These are phyloP conservation scores for Diaprepes abbreviatus DNA, from an alignment of 2,888 invertebrate species.

Conservation along the genomic window DNA sequence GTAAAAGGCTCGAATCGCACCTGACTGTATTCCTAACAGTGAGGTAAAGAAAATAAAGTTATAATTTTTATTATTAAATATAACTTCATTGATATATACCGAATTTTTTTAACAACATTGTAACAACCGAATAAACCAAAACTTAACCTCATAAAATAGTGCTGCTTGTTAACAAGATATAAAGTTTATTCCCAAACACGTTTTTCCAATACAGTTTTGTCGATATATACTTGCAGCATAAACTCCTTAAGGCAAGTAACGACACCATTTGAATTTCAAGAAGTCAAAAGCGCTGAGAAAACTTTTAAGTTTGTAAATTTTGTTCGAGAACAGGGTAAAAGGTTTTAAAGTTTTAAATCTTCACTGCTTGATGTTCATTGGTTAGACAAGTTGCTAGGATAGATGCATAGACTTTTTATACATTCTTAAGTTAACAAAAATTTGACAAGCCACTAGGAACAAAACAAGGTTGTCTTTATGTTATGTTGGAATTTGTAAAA, in stretches of 20 bases:
- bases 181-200: conserved; percentile 29
- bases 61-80: too few species aligned
- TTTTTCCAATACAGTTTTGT: conserved; percentile 34
- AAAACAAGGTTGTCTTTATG: too few species aligned
- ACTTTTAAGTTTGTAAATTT: conserved; percentile 36
- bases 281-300: conserved; percentile 27
- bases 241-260: conserved; percentile 35
- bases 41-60: too few species aligned
- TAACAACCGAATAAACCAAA: too few species aligned
- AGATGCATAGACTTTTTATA: too few species aligned
- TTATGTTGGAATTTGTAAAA: too few species aligned
- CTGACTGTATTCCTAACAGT: too few species aligned
- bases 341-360: conserved; percentile 37
- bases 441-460: too few species aligned
- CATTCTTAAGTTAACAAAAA: too few species aligned
- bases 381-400: neutral
- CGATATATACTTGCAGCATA: conserved; percentile 39
- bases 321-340: conserved; percentile 27
- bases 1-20: too few species aligned
- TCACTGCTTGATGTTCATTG: neutral
- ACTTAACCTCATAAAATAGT: neutral
- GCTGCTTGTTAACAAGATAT: neutral
- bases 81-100: too few species aligned
- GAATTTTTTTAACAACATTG: too few species aligned
- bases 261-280: conserved; percentile 46